Evolutionary conservation across 2,113 vertebrate species (phyloP).

Genomic region (Thymallus thymallus): DNA sequence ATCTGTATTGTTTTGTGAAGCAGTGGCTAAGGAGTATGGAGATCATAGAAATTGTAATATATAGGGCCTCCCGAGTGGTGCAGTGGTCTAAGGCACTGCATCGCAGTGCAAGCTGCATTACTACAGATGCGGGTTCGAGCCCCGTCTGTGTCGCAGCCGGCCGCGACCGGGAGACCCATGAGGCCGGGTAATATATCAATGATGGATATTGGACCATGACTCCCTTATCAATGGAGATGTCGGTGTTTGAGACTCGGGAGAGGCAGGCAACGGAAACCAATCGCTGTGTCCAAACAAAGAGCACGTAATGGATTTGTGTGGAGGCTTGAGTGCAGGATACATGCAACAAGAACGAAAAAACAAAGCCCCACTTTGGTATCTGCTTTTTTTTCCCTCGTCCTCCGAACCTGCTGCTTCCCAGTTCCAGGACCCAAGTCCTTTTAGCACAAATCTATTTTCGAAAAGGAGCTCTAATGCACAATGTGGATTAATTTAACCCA

Average conservation of each 20-base stretch:
- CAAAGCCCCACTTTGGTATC: background rate
- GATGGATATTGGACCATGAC: background rate
- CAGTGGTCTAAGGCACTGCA: too few species aligned
- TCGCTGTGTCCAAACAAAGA: background rate
- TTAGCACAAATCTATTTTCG: constrained; percentile 32
- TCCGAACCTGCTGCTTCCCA: background rate
- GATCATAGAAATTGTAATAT: too few species aligned
- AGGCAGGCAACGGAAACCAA: background rate
- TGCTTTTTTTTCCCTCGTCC: background rate
- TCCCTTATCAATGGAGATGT: background rate
- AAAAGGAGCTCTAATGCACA: constrained; percentile 19
- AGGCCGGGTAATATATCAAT: too few species aligned
- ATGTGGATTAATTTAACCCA: constrained; percentile 40
- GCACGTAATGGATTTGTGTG: background rate
- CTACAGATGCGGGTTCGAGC: too few species aligned
- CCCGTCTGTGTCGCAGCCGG: too few species aligned
- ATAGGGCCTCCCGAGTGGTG: too few species aligned
- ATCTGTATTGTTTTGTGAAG: too few species aligned
- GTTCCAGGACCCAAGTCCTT: constrained; percentile 3
- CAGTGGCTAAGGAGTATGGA: too few species aligned
- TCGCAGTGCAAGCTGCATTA: too few species aligned
- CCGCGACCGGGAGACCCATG: too few species aligned
- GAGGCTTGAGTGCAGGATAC: background rate
- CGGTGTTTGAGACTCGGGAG: background rate
- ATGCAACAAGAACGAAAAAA: background rate